Evolutionary conservation across 2,888 invertebrate species (phyloP), one percentile per base, ranked within the genome.

Genomic region (Synanthedon vespiformis): DNA sequence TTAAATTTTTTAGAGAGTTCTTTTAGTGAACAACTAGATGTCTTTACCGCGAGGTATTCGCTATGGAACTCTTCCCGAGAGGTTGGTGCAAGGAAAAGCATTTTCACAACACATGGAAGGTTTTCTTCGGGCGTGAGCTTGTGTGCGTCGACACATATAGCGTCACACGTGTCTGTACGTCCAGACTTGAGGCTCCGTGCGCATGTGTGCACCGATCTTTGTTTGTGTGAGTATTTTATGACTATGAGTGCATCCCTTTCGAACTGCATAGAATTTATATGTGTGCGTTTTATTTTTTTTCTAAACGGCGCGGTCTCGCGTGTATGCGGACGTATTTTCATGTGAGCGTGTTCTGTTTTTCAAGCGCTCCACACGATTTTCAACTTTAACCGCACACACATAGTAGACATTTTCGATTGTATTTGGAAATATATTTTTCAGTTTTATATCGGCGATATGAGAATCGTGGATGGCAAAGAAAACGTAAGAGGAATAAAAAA

Each of bases 31-130:
- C 83, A 80, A 73, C 72, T 70, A 72, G 75, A 77, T 74, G 87
- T 85, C 86, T 87, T 86, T 87, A 87, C 87, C 87, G 87, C 87
- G 87, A 87, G 87, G 87, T 87, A 84, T 85, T 83, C 87, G 84
- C 87, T 87, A 78, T 86, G 84, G 77, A 87, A 87, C 87, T 87
- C 87, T 87, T 85, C 81, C 85, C 85, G 84, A 82, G 82, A 85
- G 85, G 80, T 86, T 83, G 85, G 75, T 81, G 87, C 87, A 86
- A 87, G 86, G 86, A 87, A 87, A 87, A 86, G 87, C 86, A 87
- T 87, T 86, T 83, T 78, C 74, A 67, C 80, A 80, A 87, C 85
- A 87, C 86, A 87, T 80, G 63, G 70, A 86, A 72, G 70, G 73
- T 77, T 86, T 87, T 87, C 87, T 86, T 86, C 70, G 64, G 68